Base-by-base conservation (phyloP, 2,797 vertebrate genomes). In the Nyctibius grandis region DNA sequence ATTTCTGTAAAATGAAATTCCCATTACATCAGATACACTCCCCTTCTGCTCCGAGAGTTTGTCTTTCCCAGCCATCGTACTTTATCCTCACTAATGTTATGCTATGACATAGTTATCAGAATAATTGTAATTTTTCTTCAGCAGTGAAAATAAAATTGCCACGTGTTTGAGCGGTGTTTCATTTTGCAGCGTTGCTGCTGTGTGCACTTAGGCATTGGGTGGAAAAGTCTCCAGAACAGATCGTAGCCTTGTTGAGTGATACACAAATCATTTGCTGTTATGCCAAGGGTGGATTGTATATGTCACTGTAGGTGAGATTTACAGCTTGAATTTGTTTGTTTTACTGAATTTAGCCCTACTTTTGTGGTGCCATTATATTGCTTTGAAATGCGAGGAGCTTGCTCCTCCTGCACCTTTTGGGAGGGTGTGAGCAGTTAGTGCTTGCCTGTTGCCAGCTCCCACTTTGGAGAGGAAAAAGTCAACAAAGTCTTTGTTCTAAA, bases 311-410 rank as follows among this genome's bases (percentile, higher is more conserved):
- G n/a, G 36, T 7, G 47, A 85, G 87, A 59, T 76, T 88, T 89
- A 47, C 76, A 65, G 73, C 75, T 72, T 68, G 42, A n/a, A 13
- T 82, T 82, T 82, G 31, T 50, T 21, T 68, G 67, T 80, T 5
- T 82, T 70, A 3, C 53, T 61, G 65, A 15, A 60, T 72, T 65
- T 34, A 73, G 72, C 53, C 64, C 50, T 72, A 2, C 36, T 67
- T 81, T 29, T 18, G 12, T 42, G 75, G 19, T 92, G 85, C 81
- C 59, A 1, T 76, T 79, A 33, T 51, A 6, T 28, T 42, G 54
- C 91, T 88, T 83, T 72, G 87, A 85, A 92, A 89, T 56, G 22
- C 1, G 15, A 73, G 77, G 73, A 87, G 60, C 45, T 93, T 23
- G 45, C 60, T 85, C 33, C 42, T 85, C 72, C 85, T 67, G 31